Base-by-base conservation (phyloP, 1,140 invertebrate species). In the Listronotus oregonensis region DNA sequence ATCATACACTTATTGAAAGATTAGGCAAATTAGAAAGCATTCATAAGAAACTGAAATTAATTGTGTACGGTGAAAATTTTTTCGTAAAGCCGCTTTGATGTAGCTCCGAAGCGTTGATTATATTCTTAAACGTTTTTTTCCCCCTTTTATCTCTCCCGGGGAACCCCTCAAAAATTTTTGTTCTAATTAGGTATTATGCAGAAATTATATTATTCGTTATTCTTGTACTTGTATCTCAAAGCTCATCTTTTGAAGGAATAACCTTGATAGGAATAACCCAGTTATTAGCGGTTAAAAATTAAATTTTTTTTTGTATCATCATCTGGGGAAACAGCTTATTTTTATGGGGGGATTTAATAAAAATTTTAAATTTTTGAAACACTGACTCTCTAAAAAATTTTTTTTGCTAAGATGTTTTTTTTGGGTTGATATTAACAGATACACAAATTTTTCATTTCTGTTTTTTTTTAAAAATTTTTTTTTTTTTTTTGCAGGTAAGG, bases 301-400 rank as follows among this genome's bases (percentile, higher is more conserved):
- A 14, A 57, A 57, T 46, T 57, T 57, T 32, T 6, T 18, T 40
- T 9, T 57, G 55, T 37, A 57, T 44, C 55, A 57, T 56, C 39
- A 42, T 32, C 55, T 46, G 31, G 15, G 12, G 15, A 57, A 2
- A 10, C 40, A 44, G 55, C 18, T 57, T 44, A 57, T 44, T 57
- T 57, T 57, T 18, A 21, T 40, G 44, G 42, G 17, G 55, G 42
- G 55, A 55, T 44, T 57, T 57, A 18, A 57, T 57, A 57, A 57
- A 57, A 57, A 43, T 57, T 57, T 57, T 57, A 57, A 57, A n/a
- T n/a, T 57, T 40, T 57, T 11, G n/a, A 32, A 27, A 31, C 17
- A 57, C 18, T 7, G 34, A 37, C n/a, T n/a, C 1, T 37, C 11
- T 10, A 37, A 37, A 1, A 37, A 12, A 37, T n/a, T n/a, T 7